Conservation (phyloP, 2,797 vertebrate species). For the Aplochiton taeniatus region DNA sequence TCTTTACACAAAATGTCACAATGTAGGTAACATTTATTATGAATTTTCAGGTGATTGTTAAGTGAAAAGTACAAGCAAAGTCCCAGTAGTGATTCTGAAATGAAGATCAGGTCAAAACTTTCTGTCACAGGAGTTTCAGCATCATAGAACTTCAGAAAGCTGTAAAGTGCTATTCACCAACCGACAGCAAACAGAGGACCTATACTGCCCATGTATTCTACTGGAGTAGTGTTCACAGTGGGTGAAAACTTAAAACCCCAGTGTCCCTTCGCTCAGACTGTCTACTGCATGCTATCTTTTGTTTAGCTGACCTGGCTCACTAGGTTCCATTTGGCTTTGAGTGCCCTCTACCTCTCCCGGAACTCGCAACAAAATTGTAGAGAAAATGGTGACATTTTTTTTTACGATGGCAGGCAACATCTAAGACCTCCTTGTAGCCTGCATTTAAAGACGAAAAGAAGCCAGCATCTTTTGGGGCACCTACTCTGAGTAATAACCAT, state of each 20-base stretch:
- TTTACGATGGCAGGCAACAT: conserved; percentile 7
- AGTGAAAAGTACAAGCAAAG: neutral
- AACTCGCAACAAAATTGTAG: conserved; percentile 21
- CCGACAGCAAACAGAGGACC: conserved; percentile 8
- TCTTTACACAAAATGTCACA: no score
- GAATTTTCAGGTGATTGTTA: neutral
- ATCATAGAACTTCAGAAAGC: conserved; percentile 17
- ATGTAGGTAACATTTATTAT: no score
- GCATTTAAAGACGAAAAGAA: conserved; percentile 49
- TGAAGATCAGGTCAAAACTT: no score
- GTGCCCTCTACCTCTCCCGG: conserved; percentile 9
- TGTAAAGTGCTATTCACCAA: conserved; percentile 30
- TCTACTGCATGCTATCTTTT: conserved; percentile 11
- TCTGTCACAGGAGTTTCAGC: neutral
- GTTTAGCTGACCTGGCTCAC: conserved; percentile 17
- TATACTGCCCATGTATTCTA: conserved; percentile 10
- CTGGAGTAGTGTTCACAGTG: conserved; percentile 25
- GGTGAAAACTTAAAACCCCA: conserved; percentile 27
- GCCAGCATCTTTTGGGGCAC: conserved; percentile 36
- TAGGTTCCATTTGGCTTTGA: conserved; percentile 21
- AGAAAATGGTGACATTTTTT: conserved; percentile 32
- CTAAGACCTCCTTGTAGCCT: conserved; percentile 24
- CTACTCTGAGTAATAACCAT: conserved; percentile 53
- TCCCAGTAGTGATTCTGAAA: neutral
- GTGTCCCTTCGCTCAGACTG: neutral